Evolutionary conservation across 2,797 vertebrate species (phyloP).

Genomic region (Triplophysa yarkandensis): DNA sequence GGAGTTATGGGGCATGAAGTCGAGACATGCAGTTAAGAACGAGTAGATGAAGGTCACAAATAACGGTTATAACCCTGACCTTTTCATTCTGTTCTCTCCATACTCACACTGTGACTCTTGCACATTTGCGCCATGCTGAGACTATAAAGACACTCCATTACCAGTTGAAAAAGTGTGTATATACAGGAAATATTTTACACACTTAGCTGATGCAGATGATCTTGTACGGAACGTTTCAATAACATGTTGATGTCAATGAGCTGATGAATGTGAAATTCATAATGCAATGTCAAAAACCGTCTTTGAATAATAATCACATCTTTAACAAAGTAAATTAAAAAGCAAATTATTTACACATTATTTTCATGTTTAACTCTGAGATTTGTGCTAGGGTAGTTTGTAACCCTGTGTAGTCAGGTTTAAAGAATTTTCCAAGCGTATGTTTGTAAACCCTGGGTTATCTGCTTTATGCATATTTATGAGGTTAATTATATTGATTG

Average conservation of each 20-base stretch:
- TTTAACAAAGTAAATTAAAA: too few species aligned
- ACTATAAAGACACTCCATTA: slow-evolving; percentile 21
- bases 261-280: not conserved
- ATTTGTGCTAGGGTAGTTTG: not conserved
- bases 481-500: not conserved
- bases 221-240: not conserved
- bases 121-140: slow-evolving; percentile 8
- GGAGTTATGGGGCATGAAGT: slow-evolving; percentile 47
- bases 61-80: slow-evolving; percentile 39
- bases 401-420: not conserved
- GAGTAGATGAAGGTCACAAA: slow-evolving; percentile 40
- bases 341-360: too few species aligned
- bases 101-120: not conserved
- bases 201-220: not conserved
- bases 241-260: not conserved
- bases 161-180: not conserved
- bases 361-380: too few species aligned
- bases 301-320: too few species aligned
- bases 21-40: slow-evolving; percentile 38
- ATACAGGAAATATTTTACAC: slow-evolving; percentile 13
- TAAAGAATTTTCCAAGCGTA: not conserved
- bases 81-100: slow-evolving; percentile 18
- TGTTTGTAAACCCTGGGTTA: not conserved
- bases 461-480: not conserved
- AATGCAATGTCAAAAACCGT: too few species aligned